phyloP scores from a whole-genome alignment of 2,888 invertebrate genomes.

The Tupiocoris notatus region DNA sequence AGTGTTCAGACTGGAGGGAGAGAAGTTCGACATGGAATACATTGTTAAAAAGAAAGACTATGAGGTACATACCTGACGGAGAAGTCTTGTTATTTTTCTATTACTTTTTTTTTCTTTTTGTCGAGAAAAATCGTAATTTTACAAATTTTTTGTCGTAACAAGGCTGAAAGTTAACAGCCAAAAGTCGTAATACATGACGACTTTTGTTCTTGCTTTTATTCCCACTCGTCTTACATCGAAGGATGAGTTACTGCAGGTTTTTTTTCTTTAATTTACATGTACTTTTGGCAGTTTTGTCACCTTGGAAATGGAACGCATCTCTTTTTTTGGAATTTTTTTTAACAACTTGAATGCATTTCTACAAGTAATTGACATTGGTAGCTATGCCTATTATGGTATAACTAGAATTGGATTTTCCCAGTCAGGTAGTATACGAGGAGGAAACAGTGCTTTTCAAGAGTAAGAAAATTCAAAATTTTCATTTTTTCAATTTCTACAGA shows the following conservation, averaged over 20 bases:
- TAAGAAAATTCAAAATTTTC: too few relatives aligned
- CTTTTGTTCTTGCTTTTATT: conserved; percentile 36
- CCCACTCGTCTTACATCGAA: conserved; percentile 36
- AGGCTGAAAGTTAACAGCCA: conserved; percentile 40
- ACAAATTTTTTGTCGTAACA: conserved; percentile 15
- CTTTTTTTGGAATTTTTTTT: conserved; percentile 38
- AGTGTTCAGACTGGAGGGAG: conserved; percentile 84
- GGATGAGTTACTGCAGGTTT: conserved; percentile 27
- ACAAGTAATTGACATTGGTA: conserved; percentile 24
- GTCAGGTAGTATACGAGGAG: too few relatives aligned
- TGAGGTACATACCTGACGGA: conserved; percentile 66
- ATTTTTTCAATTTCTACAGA: too few relatives aligned
- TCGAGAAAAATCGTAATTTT: conserved; percentile 35
- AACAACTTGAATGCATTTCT: conserved; percentile 28
- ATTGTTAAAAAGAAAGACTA: conserved; percentile 97
- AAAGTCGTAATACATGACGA: conserved; percentile 37
- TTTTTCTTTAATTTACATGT: conserved; percentile 5
- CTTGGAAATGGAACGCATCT: conserved; percentile 32
- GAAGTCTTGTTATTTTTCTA: too few relatives aligned
- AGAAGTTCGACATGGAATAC: conserved; percentile 98
- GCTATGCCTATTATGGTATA: too few relatives aligned
- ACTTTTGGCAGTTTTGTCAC: conserved; percentile 17
- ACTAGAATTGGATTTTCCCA: too few relatives aligned
- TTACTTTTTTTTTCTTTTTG: conserved; percentile 37
- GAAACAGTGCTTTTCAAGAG: too few relatives aligned